These are phyloP conservation scores for Pan troglodytes DNA, from an alignment of 2,113 vertebrate genomes.

Conservation along the genomic window NHGRI_mPanTro3-v2.1_pri NC_072417.2:81729001-81729500, in stretches of 20 bases:
- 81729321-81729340: not conserved
- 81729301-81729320: not conserved
- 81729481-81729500: conserved; percentile 63
- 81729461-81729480: conserved; percentile 71
- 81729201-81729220: not conserved
- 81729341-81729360: not conserved
- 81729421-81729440: conserved; percentile 77
- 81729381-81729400: not conserved
- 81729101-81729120: not conserved
- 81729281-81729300: not conserved
- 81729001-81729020: not conserved
- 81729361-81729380: not conserved
- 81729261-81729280: not conserved
- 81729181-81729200: not conserved
- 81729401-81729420: not conserved
- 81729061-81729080: not conserved
- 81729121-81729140: fast-evolving
- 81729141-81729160: not conserved
- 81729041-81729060: not conserved
- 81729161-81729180: not conserved
- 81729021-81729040: not conserved
- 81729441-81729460: conserved; percentile 73
- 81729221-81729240: not conserved
- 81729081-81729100: not conserved
- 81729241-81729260: fast-evolving